phyloP scores from a whole-genome alignment of 2,797 vertebrate genomes.

The Rhinophrynus dorsalis region DNA sequence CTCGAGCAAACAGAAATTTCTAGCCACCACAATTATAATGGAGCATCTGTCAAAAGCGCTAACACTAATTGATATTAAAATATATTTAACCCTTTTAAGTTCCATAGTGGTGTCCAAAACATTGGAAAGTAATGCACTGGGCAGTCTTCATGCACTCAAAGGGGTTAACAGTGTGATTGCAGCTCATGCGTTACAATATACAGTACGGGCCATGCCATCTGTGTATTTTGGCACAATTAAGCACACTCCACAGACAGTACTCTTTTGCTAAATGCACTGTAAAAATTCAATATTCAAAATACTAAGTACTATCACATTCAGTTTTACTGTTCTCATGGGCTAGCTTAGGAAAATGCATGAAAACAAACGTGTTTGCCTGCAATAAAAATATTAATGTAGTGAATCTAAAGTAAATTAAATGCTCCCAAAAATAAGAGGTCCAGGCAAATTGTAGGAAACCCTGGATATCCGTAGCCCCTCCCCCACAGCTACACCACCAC shows the following conservation, averaged over 20 bases:
- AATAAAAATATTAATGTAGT: conserved; percentile 35
- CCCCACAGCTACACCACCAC: no score
- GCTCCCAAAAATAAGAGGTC: conserved; percentile 1
- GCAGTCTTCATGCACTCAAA: no score
- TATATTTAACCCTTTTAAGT: conserved; percentile 39
- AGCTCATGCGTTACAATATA: not conserved
- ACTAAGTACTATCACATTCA: conserved; percentile 30
- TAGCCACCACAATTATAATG: conserved; percentile 33
- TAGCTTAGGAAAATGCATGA: conserved; percentile 24
- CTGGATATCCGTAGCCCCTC: no score
- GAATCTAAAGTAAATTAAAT: conserved; percentile 23
- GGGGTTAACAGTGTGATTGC: no score
- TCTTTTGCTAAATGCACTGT: conserved; percentile 25
- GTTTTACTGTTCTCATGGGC: conserved; percentile 31
- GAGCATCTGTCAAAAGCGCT: conserved; percentile 43
- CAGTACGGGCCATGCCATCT: conserved; percentile 21
- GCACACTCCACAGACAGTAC: not conserved
- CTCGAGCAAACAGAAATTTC: conserved; percentile 8
- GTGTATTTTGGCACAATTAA: conserved; percentile 27
- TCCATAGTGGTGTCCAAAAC: no score
- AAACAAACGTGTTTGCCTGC: conserved; percentile 28
- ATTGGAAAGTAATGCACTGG: no score
- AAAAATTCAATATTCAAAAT: conserved; percentile 46
- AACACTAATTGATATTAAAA: conserved; percentile 38
- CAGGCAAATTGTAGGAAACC: not conserved